Evolutionary conservation across 2,797 vertebrate genomes (phyloP), one percentile per base, ranked within the genome.

Genomic region (Danio jaintianensis): DNA sequence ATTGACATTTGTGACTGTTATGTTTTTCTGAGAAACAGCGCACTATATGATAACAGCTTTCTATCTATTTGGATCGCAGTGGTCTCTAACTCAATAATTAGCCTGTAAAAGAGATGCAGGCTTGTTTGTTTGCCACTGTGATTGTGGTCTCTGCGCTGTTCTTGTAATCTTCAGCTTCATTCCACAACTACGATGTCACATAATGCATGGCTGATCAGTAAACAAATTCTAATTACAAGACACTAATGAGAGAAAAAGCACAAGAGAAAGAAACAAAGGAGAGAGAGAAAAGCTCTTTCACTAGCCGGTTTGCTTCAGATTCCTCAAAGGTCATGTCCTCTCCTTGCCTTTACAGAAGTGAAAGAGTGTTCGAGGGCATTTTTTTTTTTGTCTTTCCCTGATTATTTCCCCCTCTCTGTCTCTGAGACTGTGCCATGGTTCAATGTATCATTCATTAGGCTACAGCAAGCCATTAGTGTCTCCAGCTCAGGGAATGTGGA

Each of bases 381-480:
- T 29, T 29, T 29, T 89, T 91, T 91, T 92, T 89, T 92, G 89
- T 91, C 87, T 89, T 93, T 91, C 90, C 79, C 58, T 81, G 92
- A 92, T 85, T 79, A 89, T 91, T 87, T 80, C 58, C 88, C 85
- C 55, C 79, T 72, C 92, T 90, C 84, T 83, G 90, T 95, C 93
- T 93, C 92, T 87, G 86, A 93, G 91, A 93, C 93, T 93, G 93
- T 90, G 86, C 90, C 90, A 93, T 90, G 84, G 91, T 90, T 94
- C 91, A 93, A 94, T 95, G 94, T 94, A 96, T 96, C 94, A 95
- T 95, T 96, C 95, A 96, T 97, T 95, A 96, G 93, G 96, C 96
- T 96, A 96, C 92, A 92, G 93, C 89, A 95, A 95, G 93, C 94
- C 94, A 96, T 97, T 97, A 96, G 94, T 94, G 95, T 95, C 94